These are phyloP conservation scores for Chaetodon auriga DNA, from an alignment of 2,113 vertebrate species.

Conservation along the genomic window DNA sequence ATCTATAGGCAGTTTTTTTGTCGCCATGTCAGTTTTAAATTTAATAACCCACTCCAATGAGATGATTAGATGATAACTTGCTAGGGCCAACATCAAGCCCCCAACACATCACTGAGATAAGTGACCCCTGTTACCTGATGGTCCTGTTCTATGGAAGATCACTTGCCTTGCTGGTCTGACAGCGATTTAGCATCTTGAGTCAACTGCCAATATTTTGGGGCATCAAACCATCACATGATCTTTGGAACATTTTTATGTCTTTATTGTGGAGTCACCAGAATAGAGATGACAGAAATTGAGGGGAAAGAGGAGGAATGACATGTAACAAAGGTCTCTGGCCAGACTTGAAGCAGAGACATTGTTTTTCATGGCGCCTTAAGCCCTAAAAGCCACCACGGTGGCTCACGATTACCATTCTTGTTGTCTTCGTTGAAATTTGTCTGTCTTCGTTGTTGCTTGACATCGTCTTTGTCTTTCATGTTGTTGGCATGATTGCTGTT, in stretches of 20 bases:
- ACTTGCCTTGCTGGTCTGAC: too few relatives aligned
- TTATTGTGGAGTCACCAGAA: neutral
- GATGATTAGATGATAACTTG: neutral
- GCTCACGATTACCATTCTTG: neutral
- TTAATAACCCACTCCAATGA: neutral
- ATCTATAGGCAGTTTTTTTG: neutral
- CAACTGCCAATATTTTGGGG: too few relatives aligned
- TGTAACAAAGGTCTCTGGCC: neutral
- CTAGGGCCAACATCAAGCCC: neutral
- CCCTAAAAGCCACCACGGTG: neutral
- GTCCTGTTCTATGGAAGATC: neutral
- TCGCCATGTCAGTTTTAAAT: too few relatives aligned
- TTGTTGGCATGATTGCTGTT: neutral
- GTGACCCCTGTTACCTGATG: neutral
- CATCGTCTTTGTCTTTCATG: neutral
- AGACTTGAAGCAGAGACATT: neutral
- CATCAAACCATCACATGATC: neutral
- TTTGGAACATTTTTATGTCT: neutral
- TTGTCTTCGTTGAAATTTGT: neutral
- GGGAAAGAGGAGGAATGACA: neutral
- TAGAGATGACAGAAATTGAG: neutral
- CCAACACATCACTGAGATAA: slow-evolving; percentile 7
- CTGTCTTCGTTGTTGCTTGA: neutral
- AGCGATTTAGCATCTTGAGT: too few relatives aligned
- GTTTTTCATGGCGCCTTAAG: neutral